Evolutionary conservation across 2,113 vertebrate genomes (phyloP).

Genomic region (Rhipidura dahli): DNA sequence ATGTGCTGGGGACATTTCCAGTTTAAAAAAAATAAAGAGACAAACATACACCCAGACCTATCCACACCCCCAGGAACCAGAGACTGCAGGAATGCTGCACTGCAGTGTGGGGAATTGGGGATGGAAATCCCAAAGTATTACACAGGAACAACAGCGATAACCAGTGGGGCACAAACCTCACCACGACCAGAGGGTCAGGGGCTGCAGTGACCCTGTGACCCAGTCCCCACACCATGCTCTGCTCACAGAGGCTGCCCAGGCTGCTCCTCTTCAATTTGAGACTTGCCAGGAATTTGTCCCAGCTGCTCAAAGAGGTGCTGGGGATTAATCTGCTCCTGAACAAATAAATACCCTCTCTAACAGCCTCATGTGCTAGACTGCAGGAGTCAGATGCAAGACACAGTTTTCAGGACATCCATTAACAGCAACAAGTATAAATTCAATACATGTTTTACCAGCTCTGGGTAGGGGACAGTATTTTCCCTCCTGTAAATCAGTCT

Average conservation of each 20-base stretch:
- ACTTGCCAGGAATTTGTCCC: neutral
- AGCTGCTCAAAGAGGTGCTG: neutral
- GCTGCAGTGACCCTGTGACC: neutral
- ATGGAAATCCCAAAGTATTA: neutral
- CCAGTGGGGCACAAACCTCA: neutral
- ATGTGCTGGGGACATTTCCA: neutral
- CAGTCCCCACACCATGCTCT: neutral
- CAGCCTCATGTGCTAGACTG: neutral
- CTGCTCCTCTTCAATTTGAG: fast-evolving
- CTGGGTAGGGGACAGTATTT: neutral
- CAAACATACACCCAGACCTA: neutral
- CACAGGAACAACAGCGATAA: neutral
- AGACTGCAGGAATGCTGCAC: neutral
- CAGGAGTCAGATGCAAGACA: neutral
- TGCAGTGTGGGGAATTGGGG: fast-evolving
- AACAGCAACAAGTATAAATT: neutral
- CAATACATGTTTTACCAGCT: neutral
- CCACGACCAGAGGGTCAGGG: neutral
- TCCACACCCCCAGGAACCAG: neutral
- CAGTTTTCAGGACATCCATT: neutral
- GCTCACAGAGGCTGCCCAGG: neutral
- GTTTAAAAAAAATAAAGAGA: no score
- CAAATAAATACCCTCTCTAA: neutral
- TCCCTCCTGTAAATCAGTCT: neutral
- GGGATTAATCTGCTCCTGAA: neutral